phyloP scores from a whole-genome alignment of 2,797 vertebrate species.

The Euphonia xanthogaster region DNA sequence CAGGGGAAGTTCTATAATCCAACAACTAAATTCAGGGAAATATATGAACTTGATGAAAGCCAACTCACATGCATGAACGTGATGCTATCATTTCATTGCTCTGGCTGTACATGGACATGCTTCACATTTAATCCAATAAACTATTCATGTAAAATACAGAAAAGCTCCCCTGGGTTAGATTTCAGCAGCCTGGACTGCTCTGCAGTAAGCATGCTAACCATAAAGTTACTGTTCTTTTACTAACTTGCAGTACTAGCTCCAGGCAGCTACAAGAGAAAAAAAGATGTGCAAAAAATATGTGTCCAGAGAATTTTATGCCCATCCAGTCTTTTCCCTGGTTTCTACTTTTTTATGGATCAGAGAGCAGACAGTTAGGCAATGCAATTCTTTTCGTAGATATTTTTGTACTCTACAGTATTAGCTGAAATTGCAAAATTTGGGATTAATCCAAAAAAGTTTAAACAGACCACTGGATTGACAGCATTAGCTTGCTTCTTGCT shows the following conservation, averaged over 20 bases:
- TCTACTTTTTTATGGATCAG: background rate
- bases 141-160: background rate
- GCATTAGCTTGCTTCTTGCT: background rate
- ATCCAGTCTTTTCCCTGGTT: background rate
- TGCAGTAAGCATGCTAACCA: background rate
- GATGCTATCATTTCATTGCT: background rate
- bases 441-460: background rate
- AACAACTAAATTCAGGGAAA: background rate
- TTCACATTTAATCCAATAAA: background rate
- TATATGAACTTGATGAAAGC: background rate
- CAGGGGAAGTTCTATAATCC: background rate
- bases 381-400: background rate
- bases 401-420: background rate
- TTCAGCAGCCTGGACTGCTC: background rate
- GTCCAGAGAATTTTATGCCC: background rate
- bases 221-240: background rate
- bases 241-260: background rate
- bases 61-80: background rate
- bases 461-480: background rate
- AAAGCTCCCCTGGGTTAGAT: background rate
- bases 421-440: background rate
- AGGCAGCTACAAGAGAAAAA: background rate
- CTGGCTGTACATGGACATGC: background rate
- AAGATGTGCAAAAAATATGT: background rate
- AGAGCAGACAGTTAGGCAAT: background rate